phyloP scores from a whole-genome alignment of 2,797 vertebrate species.

The Buphagus erythrorhynchus region DNA sequence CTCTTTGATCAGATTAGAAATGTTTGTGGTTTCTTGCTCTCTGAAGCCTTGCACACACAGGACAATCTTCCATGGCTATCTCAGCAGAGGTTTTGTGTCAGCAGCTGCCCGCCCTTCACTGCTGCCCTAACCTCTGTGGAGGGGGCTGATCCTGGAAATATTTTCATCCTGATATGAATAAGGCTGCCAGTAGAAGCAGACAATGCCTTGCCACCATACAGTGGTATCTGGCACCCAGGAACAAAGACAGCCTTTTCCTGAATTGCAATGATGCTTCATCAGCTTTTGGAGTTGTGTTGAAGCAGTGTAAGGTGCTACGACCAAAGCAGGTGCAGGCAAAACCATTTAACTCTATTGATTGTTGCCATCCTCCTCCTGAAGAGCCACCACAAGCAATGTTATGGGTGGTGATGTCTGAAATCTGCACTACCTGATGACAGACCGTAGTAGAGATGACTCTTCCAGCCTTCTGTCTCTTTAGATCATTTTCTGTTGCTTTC shows the following conservation, averaged over 20 bases:
- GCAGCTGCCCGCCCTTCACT: neutral
- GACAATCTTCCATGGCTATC: rapidly evolving
- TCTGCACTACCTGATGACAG: neutral
- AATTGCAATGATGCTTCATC: neutral
- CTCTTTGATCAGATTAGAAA: neutral
- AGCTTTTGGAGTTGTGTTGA: neutral
- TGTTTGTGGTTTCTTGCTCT: neutral
- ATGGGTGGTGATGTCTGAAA: neutral
- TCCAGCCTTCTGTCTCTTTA: neutral
- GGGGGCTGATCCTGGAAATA: neutral
- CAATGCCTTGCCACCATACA: neutral
- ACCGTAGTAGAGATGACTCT: neutral
- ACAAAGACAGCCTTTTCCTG: neutral
- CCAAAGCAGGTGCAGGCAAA: neutral
- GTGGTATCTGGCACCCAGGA: neutral
- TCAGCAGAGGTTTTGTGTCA: neutral
- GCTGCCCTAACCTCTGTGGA: neutral
- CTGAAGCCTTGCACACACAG: neutral
- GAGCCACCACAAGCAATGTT: neutral
- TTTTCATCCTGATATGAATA: neutral
- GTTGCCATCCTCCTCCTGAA: neutral
- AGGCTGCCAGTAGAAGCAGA: neutral
- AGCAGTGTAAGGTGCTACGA: rapidly evolving
- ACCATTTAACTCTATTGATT: neutral
- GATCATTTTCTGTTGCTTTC: neutral